phyloP scores from a whole-genome alignment of 2,113 vertebrate genomes.

The Nycticebus coucang region DNA sequence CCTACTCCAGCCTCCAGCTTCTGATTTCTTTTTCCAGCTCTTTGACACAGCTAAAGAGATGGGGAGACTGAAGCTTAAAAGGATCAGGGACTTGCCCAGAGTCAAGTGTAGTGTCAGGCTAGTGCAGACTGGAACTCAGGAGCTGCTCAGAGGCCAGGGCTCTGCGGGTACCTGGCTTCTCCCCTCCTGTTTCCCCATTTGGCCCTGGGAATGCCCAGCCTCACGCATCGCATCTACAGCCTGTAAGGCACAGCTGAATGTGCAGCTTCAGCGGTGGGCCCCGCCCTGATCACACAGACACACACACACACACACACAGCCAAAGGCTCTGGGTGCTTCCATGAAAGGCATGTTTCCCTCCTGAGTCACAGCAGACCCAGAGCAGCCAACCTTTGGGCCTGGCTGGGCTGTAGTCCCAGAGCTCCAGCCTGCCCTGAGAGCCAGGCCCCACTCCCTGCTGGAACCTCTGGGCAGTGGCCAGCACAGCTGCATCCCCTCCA shows the following conservation, averaged over 20 bases:
- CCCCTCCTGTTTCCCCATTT: background rate
- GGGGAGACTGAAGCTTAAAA: background rate
- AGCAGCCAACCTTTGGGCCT: background rate
- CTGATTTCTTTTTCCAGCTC: background rate
- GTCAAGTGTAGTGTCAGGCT: background rate
- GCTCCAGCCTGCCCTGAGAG: background rate
- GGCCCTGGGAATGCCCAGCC: background rate
- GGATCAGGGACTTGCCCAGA: background rate
- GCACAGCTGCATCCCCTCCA: slow-evolving; percentile 65
- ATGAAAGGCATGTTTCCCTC: slow-evolving; percentile 66
- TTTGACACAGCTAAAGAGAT: background rate
- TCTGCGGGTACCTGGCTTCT: background rate
- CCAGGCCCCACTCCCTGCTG: background rate
- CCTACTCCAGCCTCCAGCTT: background rate
- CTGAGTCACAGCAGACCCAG: slow-evolving; percentile 65
- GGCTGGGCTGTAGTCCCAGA: slow-evolving; percentile 7
- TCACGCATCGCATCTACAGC: background rate
- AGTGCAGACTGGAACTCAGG: background rate
- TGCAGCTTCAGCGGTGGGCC: background rate
- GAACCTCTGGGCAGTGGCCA: slow-evolving; percentile 63
- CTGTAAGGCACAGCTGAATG: background rate
- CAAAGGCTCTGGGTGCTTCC: slow-evolving; percentile 40
- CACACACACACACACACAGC: background rate
- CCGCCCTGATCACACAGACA: background rate
- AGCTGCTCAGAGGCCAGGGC: background rate